phyloP scores from a whole-genome alignment of 2,888 invertebrate species.

The Hydriomena furcata region DNA sequence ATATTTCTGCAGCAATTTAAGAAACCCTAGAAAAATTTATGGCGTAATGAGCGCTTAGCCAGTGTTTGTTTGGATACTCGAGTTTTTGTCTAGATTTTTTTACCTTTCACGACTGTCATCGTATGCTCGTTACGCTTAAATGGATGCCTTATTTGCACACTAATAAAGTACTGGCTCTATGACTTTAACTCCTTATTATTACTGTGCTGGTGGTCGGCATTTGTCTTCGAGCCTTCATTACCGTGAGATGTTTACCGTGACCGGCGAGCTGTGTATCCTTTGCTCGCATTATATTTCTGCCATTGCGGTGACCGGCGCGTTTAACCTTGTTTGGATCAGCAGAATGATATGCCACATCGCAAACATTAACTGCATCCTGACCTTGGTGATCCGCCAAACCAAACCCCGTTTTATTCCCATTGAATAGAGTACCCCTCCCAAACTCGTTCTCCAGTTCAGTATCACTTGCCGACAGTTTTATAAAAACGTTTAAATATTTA shows the following conservation, averaged over 20 bases:
- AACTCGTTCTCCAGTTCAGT: conserved; percentile 1
- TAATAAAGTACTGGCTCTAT: conserved; percentile 38
- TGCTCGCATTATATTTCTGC: conserved; percentile 57
- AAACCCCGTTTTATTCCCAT: conserved; percentile 11
- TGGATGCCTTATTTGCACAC: conserved; percentile 38
- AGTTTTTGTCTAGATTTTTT: conserved; percentile 30
- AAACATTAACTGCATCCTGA: conserved; percentile 59
- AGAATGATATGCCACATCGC: conserved; percentile 58
- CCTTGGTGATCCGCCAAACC: conserved; percentile 43
- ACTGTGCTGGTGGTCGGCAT: conserved; percentile 55
- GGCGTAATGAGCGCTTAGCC: conserved; percentile 12
- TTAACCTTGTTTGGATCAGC: conserved; percentile 70
- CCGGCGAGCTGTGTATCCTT: conserved; percentile 59
- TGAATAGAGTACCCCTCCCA: background rate
- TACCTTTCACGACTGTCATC: conserved; percentile 29
- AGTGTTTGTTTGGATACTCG: conserved; percentile 13
- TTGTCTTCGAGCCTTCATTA: conserved; percentile 59
- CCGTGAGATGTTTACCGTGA: conserved; percentile 71
- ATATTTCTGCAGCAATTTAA: background rate
- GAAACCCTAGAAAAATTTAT: conserved; percentile 3
- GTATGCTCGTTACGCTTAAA: conserved; percentile 33
- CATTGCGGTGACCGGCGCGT: conserved; percentile 57
- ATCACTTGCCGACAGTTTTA: conserved; percentile 7
- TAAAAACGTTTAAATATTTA: conserved; percentile 16
- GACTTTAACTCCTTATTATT: conserved; percentile 41